Conservation (phyloP, 2,888 invertebrate species). For the Aspidiotus destructor region DNA sequence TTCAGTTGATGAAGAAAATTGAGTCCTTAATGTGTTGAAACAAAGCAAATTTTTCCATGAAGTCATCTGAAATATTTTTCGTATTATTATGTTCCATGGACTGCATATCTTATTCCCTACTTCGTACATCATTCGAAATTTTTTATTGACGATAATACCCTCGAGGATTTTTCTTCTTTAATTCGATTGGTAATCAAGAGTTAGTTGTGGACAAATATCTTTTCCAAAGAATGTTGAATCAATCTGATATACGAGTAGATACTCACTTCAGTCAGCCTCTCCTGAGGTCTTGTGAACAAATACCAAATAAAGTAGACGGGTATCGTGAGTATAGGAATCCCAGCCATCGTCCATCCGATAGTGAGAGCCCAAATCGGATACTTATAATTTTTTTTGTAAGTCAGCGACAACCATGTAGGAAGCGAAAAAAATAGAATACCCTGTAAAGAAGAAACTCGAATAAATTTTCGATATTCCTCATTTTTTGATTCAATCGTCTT, state of each 20-base stretch:
- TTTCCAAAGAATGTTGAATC: neutral
- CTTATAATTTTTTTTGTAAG: conserved; percentile 50
- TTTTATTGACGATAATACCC: neutral
- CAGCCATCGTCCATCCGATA: conserved; percentile 64
- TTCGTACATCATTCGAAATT: too few relatives aligned
- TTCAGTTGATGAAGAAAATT: too few relatives aligned
- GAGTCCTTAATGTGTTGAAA: too few relatives aligned
- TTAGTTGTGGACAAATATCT: neutral
- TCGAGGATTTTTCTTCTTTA: too few relatives aligned
- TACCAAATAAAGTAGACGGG: conserved; percentile 37
- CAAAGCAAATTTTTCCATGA: too few relatives aligned
- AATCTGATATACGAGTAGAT: neutral
- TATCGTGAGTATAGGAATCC: conserved; percentile 61
- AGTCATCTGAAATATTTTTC: too few relatives aligned
- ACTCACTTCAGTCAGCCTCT: conserved; percentile 29
- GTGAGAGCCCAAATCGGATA: conserved; percentile 72
- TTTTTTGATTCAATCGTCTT: neutral
- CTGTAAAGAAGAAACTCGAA: conserved; percentile 36
- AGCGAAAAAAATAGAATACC: conserved; percentile 42
- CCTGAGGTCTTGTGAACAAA: conserved; percentile 35
- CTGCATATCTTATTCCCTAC: too few relatives aligned
- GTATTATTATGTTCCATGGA: too few relatives aligned
- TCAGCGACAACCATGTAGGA: conserved; percentile 41
- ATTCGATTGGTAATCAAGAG: neutral
- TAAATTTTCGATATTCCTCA: too few relatives aligned